Conservation (phyloP, 2,888 invertebrate genomes). For the Morpho helenor region DNA sequence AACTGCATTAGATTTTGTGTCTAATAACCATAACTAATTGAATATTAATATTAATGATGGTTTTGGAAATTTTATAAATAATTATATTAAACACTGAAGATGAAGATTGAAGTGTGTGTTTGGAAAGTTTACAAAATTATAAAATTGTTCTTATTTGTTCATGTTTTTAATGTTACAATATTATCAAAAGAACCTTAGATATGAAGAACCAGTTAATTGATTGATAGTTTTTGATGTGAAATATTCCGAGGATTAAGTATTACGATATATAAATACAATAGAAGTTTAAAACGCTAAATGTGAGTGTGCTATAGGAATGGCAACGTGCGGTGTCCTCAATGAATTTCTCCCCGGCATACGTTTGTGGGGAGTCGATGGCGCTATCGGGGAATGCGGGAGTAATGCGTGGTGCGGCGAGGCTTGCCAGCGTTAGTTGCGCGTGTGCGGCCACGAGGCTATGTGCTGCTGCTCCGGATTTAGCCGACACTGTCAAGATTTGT, state of each 20-base stretch:
- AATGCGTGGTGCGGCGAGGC: slow-evolving; percentile 61
- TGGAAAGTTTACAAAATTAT: no score
- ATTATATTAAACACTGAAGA: not conserved
- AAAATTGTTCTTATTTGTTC: no score
- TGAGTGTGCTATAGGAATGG: slow-evolving; percentile 50
- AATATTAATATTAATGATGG: slow-evolving; percentile 36
- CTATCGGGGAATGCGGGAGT: slow-evolving; percentile 59
- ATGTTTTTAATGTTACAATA: no score
- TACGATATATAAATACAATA: no score
- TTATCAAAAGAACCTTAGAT: no score
- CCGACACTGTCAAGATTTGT: slow-evolving; percentile 53
- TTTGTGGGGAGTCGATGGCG: slow-evolving; percentile 28
- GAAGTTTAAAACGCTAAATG: no score
- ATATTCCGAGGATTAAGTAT: no score
- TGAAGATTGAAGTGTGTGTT: no score
- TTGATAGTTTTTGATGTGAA: no score
- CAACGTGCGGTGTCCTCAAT: slow-evolving; percentile 58
- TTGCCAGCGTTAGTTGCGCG: slow-evolving; percentile 69
- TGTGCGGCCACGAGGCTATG: slow-evolving; percentile 67
- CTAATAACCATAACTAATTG: slow-evolving; percentile 11
- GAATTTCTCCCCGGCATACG: slow-evolving; percentile 31
- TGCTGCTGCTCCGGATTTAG: slow-evolving; percentile 53
- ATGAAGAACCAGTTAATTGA: no score
- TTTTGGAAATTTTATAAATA: slow-evolving; percentile 35
- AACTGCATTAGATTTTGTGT: slow-evolving; percentile 42